Evolutionary conservation across 2,888 invertebrate genomes (phyloP).

Genomic region (Macaria liturata): DNA sequence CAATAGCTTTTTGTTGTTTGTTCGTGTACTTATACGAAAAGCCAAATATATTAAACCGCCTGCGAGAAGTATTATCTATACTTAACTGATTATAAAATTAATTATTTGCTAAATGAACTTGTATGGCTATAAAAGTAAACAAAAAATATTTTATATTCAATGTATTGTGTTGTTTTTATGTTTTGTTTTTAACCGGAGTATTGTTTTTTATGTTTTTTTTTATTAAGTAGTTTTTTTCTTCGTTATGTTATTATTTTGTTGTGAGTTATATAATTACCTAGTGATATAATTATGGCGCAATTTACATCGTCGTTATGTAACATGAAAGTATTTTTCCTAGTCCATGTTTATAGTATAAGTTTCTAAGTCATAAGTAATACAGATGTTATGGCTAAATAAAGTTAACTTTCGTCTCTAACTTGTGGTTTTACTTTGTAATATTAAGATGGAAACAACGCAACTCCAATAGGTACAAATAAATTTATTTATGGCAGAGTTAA

Average conservation of each 20-base stretch:
- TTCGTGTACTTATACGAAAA: constrained; percentile 17
- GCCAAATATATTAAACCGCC: constrained; percentile 33
- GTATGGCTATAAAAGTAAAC: too few relatives aligned
- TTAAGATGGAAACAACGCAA: too few relatives aligned
- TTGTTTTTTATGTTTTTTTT: constrained; percentile 15
- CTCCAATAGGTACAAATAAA: too few relatives aligned
- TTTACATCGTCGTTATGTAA: constrained; percentile 30
- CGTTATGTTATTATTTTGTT: constrained; percentile 1
- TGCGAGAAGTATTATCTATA: constrained; percentile 20
- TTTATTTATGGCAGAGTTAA: too few relatives aligned
- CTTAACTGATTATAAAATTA: constrained; percentile 14
- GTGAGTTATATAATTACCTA: constrained; percentile 34
- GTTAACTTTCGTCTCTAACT: constrained; percentile 58
- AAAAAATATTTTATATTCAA: too few relatives aligned
- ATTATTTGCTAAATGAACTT: background rate
- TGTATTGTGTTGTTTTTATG: too few relatives aligned
- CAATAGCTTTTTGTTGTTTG: too few relatives aligned
- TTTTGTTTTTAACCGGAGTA: constrained; percentile 8
- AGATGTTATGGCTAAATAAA: constrained; percentile 72
- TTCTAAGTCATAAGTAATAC: constrained; percentile 52
- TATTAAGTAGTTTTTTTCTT: background rate
- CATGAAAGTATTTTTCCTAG: constrained; percentile 56
- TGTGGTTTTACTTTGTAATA: constrained; percentile 32
- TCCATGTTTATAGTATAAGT: constrained; percentile 58
- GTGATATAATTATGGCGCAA: constrained; percentile 32